Percentiles rank a stretch among this genome's conserved stretches.
phyloP scores from a whole-genome alignment of 2,888 invertebrate genomes.

The Parnassius orleans region DNA sequence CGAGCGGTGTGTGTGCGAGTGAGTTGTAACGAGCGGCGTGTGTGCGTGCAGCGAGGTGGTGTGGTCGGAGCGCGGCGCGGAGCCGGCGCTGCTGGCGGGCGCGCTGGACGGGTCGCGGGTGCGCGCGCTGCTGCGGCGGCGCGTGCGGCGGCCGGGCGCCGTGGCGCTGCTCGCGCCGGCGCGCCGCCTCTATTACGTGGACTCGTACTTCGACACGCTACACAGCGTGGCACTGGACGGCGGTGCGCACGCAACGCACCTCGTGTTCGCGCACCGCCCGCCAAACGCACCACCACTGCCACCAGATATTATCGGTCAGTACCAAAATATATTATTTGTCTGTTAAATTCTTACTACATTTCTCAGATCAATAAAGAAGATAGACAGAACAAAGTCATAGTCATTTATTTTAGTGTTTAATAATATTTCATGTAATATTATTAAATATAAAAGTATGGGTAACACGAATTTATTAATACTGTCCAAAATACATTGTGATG shows the following conservation, averaged over 20 bases:
- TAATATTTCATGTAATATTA: no score
- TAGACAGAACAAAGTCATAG: no score
- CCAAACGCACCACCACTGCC: conserved; percentile 33
- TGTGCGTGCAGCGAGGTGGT: conserved; percentile 79
- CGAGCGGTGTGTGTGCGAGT: neutral
- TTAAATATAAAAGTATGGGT: no score
- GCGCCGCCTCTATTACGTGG: conserved; percentile 90
- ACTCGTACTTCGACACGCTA: conserved; percentile 87
- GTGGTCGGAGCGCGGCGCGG: conserved; percentile 87
- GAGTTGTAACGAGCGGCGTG: neutral
- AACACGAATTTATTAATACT: no score
- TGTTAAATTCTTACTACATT: no score
- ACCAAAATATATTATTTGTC: no score
- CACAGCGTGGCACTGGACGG: conserved; percentile 87
- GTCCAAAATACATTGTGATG: no score
- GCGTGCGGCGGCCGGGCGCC: conserved; percentile 87
- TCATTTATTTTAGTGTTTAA: no score
- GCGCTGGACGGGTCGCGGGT: conserved; percentile 83
- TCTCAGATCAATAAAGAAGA: no score
- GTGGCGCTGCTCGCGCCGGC: conserved; percentile 88
- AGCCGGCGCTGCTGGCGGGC: conserved; percentile 60
- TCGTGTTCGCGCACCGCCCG: conserved; percentile 42
- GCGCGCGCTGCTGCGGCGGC: conserved; percentile 79
- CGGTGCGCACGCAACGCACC: conserved; percentile 73
- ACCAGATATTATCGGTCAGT: conserved; percentile 20